Base-by-base conservation (phyloP, 2,888 invertebrate genomes). In the Apotomis turbidana region DNA sequence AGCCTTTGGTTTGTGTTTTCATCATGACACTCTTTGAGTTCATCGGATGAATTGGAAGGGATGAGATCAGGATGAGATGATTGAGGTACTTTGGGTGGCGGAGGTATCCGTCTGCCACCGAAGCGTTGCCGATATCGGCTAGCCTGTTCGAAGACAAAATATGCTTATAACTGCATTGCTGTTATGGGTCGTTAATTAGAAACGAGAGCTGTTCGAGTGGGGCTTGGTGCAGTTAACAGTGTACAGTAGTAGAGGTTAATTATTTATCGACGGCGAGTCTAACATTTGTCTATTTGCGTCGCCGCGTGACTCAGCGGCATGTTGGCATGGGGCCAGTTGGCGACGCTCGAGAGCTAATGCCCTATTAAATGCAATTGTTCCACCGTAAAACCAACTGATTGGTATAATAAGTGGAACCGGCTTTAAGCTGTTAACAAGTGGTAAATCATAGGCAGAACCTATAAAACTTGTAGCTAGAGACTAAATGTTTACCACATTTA, bases 101-200 rank as follows among this genome's bases (percentile, higher is more conserved):
- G 81, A 78, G 85, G 87, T 74, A 88, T 83, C 82, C 88, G 88
- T 87, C 88, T 87, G 83, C 88, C 86, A 80, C 88, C 87, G 85
- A 83, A 87, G 82, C 90, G 89, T 78, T 88, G 89, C 76, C 91
- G 91, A 85, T 92, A 92, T 83, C 90, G 90, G 87, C 86, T 87
- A 78, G 93, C 94, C 94, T 94, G 93, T 91, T 87, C 83, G 81
- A 85, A 91, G 82, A 93, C 83, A 91, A 89, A 81, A 84, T 80
- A 67, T 75, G 61, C 75, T 78, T 78, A 76, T 66, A 75, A 76
- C 74, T 66, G 75, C 75, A 76, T 78, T 54, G 41, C 12, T 61
- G 52, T 66, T 54, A 57, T 57, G 36, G 44, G 4, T 58, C 38
- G 60, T 15, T 58, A 58, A 59, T 51, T 15, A 58, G 13, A 71